Conservation (phyloP, 2,113 vertebrate species). For the Strigops habroptila region DNA sequence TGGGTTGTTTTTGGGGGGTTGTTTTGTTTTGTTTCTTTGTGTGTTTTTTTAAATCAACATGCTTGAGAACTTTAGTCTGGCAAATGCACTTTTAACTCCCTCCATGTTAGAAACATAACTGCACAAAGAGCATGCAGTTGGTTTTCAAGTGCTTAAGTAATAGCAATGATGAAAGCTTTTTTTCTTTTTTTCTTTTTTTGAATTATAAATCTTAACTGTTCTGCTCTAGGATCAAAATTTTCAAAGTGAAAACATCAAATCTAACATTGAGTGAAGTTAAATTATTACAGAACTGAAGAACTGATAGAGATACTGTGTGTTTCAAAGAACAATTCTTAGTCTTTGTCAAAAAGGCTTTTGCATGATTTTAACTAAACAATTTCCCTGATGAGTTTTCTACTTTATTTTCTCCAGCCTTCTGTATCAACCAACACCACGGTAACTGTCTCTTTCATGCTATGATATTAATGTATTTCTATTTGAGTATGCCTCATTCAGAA, state of each 20-base stretch:
- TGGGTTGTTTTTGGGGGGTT: not conserved
- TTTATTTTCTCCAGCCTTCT: not conserved
- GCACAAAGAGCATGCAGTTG: not conserved
- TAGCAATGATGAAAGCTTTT: not conserved
- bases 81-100: not conserved
- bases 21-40: not conserved
- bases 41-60: not conserved
- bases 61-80: not conserved
- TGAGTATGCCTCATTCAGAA: not conserved
- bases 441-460: not conserved
- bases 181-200: not conserved
- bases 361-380: not conserved
- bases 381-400: not conserved
- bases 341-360: not conserved
- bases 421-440: not conserved
- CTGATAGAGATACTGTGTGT: not conserved
- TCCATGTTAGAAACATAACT: not conserved
- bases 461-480: not conserved
- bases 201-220: not conserved
- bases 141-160: not conserved
- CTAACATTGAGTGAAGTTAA: not conserved
- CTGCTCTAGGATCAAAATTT: not conserved
- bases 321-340: not conserved
- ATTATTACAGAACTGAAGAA: not conserved
- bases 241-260: not conserved